phyloP scores from a whole-genome alignment of 2,888 invertebrate genomes.

The Exocentrus adspersus region DNA sequence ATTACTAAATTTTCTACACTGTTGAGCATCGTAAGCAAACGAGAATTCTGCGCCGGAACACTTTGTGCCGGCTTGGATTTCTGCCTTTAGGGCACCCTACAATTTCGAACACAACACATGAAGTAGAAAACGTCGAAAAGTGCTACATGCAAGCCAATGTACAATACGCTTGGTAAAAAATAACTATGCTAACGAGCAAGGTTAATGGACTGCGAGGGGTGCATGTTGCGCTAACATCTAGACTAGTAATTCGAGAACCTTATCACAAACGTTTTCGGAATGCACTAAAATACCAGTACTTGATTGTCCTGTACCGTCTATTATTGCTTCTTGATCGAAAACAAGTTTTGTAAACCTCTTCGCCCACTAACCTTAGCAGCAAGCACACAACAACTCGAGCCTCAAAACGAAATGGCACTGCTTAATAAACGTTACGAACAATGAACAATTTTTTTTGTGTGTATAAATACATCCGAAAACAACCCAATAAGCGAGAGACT shows the following conservation, averaged over 20 bases:
- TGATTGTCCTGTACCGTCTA: too few relatives aligned
- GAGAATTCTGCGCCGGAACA: too few relatives aligned
- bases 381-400: slow-evolving; percentile 22
- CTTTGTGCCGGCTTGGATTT: too few relatives aligned
- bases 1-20: too few relatives aligned
- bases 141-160: background rate
- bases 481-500: slow-evolving; percentile 27
- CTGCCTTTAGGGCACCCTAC: too few relatives aligned
- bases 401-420: slow-evolving; percentile 28
- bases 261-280: background rate
- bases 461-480: slow-evolving; percentile 17
- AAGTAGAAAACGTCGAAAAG: too few relatives aligned
- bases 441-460: slow-evolving; percentile 7
- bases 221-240: background rate
- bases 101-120: too few relatives aligned
- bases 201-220: background rate
- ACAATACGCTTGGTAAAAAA: background rate
- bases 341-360: too few relatives aligned
- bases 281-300: slow-evolving; percentile 1
- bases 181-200: background rate
- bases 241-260: background rate
- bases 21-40: too few relatives aligned
- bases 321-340: too few relatives aligned
- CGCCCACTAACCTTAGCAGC: background rate
- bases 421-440: slow-evolving; percentile 23